Base-by-base conservation (phyloP, 2,888 invertebrate species). In the Encarsia formosa region DNA sequence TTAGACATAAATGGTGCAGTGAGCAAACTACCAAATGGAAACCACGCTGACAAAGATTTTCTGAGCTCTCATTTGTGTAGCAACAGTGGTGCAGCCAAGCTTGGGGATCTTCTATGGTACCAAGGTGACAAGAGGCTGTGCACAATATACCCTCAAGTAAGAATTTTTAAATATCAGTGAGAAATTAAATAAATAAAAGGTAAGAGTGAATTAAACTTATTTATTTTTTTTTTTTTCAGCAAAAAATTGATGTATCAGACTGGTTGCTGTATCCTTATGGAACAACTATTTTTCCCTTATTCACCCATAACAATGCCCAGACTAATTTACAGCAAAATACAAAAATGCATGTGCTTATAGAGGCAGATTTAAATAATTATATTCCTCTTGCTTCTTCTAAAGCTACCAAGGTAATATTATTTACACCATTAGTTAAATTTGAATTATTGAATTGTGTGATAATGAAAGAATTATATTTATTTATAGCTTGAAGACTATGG, bases 401-500 rank as follows among this genome's bases (percentile, higher is more conserved):
- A 52, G 63, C 66, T 19, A 70, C 65, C 34, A 72, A 72, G 66
- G 73, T 73, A 67, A 35, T 29, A 41, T 4, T 39, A 51, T 18
- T 40, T 53, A 54, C 58, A 37, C 41, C 26, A 59, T 24, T 40
- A 39, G 35, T 39, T 59, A 66, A 16, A 59, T 59, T n/a, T n/a
- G n/a, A n/a, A n/a, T n/a, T n/a, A n/a, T n/a, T n/a, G n/a, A n/a
- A n/a, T n/a, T n/a, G n/a, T n/a, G n/a, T n/a, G n/a, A n/a, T n/a
- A n/a, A n/a, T n/a, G n/a, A n/a, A n/a, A n/a, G n/a, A n/a, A n/a
- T n/a, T 26, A 48, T 59, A 13, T 61, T 64, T 29, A 57, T 73
- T 75, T 75, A 32, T 74, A 90, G 88, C 77, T 91, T 65, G 88
- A 90, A 68, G 81, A 86, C 64, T 87, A 87, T 73, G 91, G 91